Base-by-base conservation (phyloP, 2,113 vertebrate species). In the Gopherus evgoodei region DNA sequence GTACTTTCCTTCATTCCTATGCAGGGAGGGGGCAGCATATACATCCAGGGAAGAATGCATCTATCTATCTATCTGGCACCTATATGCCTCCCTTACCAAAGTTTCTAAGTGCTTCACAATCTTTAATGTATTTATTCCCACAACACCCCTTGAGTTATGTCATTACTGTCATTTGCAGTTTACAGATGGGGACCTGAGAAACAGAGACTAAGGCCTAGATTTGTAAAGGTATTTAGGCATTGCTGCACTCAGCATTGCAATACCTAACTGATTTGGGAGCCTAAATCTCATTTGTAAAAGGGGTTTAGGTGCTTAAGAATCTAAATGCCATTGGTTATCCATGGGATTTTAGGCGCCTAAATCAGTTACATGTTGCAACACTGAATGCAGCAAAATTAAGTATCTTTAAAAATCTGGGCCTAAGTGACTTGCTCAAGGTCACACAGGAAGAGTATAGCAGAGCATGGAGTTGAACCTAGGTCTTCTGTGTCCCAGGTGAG, bases 1-100 rank as follows among this genome's bases (percentile, higher is more conserved):
- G 87, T 93, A 54, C 95, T 95, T 78, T 86, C 76, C 85, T 96
- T 81, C 35, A 54, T 79, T 57, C 93, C 90, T 93, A 31, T 59
- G 62, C 83, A 85, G 96, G 94, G 3, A 1, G 89, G 96, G 96
- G 94, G 3, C 1, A 81, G 78, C 56, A 8, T 84, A 90, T 72
- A 85, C 91, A 86, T 42, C 83, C 62, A 78, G 89, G 38, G 93
- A 27, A 62, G 25, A 29, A 31, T 31, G 59, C 31, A 44, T 44
- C 44, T 44, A 44, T 44, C 44, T 96, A 88, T 72, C 52, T 53
- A 19, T 81, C 93, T 87, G 85, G 53, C 13, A 81, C 54, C 84
- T 89, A 54, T 76, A 21, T 53, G 93, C 44, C 29, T 76, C 25
- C 57, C 57, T 59, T 27, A 59, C 57, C 57, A 59, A 59, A 79